Evolutionary conservation across 2,888 invertebrate genomes (phyloP).

Genomic region (Gisinianus flammeolus): DNA sequence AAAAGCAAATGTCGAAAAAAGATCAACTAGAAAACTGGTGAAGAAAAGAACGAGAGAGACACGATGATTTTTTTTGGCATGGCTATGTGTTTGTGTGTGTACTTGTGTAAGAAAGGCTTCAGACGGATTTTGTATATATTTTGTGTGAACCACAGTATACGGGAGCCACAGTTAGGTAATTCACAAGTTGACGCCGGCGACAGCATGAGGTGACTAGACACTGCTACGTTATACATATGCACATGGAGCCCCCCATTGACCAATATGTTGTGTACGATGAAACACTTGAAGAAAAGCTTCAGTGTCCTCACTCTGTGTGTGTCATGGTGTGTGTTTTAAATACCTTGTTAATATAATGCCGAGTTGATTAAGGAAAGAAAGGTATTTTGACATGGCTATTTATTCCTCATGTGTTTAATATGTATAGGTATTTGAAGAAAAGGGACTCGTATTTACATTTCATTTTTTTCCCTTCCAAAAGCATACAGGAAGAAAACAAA

Average conservation of each 20-base stretch:
- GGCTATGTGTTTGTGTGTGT: too few relatives aligned
- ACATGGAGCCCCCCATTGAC: neutral
- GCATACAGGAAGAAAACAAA: neutral
- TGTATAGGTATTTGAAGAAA: neutral
- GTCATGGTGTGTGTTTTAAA: neutral
- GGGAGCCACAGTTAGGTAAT: conserved; percentile 26
- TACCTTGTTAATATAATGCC: neutral
- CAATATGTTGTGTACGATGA: too few relatives aligned
- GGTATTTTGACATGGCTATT: neutral
- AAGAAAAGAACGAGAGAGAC: too few relatives aligned
- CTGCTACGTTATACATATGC: neutral
- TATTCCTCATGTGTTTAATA: neutral
- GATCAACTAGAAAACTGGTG: too few relatives aligned
- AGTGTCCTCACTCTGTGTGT: neutral
- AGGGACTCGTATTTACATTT: neutral
- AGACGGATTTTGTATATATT: neutral
- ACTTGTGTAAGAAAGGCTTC: too few relatives aligned
- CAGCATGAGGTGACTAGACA: conserved; percentile 46
- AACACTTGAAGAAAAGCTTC: neutral
- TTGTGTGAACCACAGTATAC: neutral
- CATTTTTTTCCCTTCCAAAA: neutral
- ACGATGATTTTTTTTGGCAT: too few relatives aligned
- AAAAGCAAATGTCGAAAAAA: too few relatives aligned
- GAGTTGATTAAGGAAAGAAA: neutral
- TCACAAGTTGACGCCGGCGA: conserved; percentile 42